Base-by-base conservation (phyloP, 2,113 vertebrate species). In the Ellobius talpinus region DNA sequence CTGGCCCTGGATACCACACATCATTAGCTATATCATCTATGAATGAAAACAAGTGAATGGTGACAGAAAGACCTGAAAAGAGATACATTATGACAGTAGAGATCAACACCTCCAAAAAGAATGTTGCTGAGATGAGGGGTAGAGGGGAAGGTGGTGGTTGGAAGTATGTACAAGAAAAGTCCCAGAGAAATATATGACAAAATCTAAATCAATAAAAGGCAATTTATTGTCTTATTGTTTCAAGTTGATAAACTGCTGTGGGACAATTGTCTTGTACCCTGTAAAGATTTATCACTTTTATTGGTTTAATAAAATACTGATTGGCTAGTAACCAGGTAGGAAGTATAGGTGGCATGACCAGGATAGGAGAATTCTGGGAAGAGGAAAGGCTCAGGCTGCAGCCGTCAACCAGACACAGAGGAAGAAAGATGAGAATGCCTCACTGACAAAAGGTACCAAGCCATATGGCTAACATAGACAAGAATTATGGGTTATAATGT, bases 211-310 rank as follows among this genome's bases (percentile, higher is more conserved):
- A 77, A 87, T 63, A 89, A 87, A 89, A 74, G 45, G 70, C 50
- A 36, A 81, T 87, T 93, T 92, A 97, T 95, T 81, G 23, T 79
- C 47, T 79, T 93, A 87, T 97, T 65, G 73, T 93, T 91, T 94
- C 63, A 84, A 79, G 87, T 92, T 78, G 31, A 50, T 36, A 93
- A 87, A n/a, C 10, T 2, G 55, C 55, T 58, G 17, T 58, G 17
- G 17, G 55, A 58, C 55, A 21, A 58, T 21, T 58, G 55, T 58
- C 55, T 55, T 55, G 55, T 58, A 58, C 55, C 5, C 55, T 19
- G 16, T 19, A 58, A 58, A 58, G 55, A 55, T 55, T 55, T 55
- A 55, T 55, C 55, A 55, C 55, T 55, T 55, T 55, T 55, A 55
- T 55, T 58, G 55, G 55, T 58, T 58, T 19, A 58, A 58, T 58